These are phyloP conservation scores for Sebastolobus altivelis DNA, from an alignment of 2,797 vertebrate genomes.

Conservation along the genomic window DNA sequence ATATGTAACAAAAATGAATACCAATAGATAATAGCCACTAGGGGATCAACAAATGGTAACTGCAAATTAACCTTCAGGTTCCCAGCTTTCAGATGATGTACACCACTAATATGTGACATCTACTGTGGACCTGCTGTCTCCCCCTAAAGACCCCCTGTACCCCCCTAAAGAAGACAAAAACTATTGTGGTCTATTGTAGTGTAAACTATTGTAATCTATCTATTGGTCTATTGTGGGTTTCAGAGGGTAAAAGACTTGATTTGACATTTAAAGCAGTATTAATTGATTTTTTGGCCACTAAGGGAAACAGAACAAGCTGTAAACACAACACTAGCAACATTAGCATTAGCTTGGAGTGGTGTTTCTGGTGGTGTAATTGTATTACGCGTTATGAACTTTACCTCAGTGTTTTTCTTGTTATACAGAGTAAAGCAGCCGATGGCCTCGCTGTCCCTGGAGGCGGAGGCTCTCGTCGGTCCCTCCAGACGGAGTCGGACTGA, in stretches of 20 bases:
- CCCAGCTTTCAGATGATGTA: too few species aligned
- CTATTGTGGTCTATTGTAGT: too few species aligned
- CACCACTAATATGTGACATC: too few species aligned
- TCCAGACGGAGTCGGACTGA: constrained; percentile 90
- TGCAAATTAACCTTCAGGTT: too few species aligned
- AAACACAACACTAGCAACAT: neutral
- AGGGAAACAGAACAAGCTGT: neutral
- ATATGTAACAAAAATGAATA: too few species aligned
- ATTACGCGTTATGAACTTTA: constrained; percentile 47
- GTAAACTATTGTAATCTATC: too few species aligned
- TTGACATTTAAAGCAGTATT: neutral
- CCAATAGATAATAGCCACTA: too few species aligned
- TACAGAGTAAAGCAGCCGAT: constrained; percentile 94
- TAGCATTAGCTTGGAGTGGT: neutral
- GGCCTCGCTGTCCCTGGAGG: constrained; percentile 75
- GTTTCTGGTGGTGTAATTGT: neutral
- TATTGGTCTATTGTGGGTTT: too few species aligned
- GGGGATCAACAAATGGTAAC: too few species aligned
- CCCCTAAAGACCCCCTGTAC: too few species aligned
- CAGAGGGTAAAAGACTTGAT: neutral
- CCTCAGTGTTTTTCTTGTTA: constrained; percentile 89
- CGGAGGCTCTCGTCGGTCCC: constrained; percentile 82
- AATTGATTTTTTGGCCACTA: neutral
- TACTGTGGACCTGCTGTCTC: too few species aligned
- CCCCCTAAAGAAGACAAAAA: too few species aligned